Evolutionary conservation across 1,140 invertebrate species (phyloP), one percentile per base, ranked within the genome.

Genomic region (Pseudoatta argentina): DNA sequence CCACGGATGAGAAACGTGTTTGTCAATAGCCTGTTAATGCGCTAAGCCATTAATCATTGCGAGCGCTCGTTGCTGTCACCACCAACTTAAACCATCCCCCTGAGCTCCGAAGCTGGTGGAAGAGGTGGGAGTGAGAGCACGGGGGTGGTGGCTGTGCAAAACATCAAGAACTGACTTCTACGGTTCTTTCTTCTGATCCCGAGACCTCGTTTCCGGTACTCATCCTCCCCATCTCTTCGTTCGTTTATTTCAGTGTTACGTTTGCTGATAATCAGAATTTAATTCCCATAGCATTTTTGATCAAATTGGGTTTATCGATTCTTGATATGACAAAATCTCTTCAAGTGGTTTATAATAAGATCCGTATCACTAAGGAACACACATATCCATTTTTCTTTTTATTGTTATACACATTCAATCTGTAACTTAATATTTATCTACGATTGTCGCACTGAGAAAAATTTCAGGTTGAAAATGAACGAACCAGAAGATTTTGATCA

Each of bases 11-110:
- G 92, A 91, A 94, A 93, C 93, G 92, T 94, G 94, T 94, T 95
- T 95, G 94, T 95, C 94, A 95, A 95, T 95, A 94, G 94, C 92
- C 92, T 93, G 94, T 94, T 95, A 95, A 95, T 95, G 94, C 93
- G 89, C 93, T 94, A 95, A 95, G 94, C 93, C 94, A 95, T 95
- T 95, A 95, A 95, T 95, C 94, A 95, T 95, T 95, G 92, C 91
- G 91, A 91, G 91, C 89, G 91, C 73, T 91, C 91, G 91, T 85
- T 93, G 88, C 92, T 94, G 93, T 94, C 94, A 94, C 91, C 93
- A 90, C 90, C 88, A 93, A 92, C 89, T 90, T 89, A 91, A 93
- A 91, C 86, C 91, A 90, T 82, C 92, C 92, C 89, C 85, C 85
- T 69, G 61, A 78, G 34, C 61, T 85, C 18, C 63, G 24, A 24